These are phyloP conservation scores for Chelonus formosanus DNA, from an alignment of 2,888 invertebrate genomes.

Conservation along the genomic window DNA sequence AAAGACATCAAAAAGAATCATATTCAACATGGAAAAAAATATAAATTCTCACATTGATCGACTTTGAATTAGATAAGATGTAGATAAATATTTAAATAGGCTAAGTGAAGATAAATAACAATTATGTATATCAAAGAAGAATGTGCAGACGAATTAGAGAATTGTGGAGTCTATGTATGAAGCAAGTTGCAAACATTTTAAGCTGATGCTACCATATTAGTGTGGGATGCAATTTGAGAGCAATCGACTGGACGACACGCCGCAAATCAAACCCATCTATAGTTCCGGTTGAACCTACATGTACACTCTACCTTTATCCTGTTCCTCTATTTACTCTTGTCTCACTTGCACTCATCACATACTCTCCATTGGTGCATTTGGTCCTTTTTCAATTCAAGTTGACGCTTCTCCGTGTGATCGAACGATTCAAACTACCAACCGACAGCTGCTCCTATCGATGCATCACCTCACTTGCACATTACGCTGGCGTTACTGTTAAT, in stretches of 20 bases:
- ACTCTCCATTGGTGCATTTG: slow-evolving; percentile 32
- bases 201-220: slow-evolving; percentile 47
- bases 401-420: slow-evolving; percentile 48
- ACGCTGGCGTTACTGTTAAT: slow-evolving; percentile 57
- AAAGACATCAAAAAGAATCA: no score
- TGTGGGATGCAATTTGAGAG: slow-evolving; percentile 60
- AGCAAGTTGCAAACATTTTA: slow-evolving; percentile 10
- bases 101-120: no score
- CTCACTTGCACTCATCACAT: slow-evolving; percentile 37
- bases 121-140: no score
- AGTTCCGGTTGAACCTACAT: slow-evolving; percentile 41
- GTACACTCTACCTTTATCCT: slow-evolving; percentile 19
- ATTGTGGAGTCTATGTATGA: no score
- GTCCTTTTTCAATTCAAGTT: slow-evolving; percentile 49
- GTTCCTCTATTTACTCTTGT: slow-evolving; percentile 35
- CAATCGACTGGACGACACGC: slow-evolving; percentile 64
- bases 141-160: no score
- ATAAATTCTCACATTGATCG: no score
- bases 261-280: slow-evolving; percentile 61
- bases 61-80: no score
- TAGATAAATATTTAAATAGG: no score
- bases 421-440: slow-evolving; percentile 46
- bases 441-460: slow-evolving; percentile 54
- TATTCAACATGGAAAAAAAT: no score
- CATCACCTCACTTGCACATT: slow-evolving; percentile 51